These are phyloP conservation scores for Yponomeuta evonymella DNA, from an alignment of 2,888 invertebrate species.

Conservation along the genomic window DNA sequence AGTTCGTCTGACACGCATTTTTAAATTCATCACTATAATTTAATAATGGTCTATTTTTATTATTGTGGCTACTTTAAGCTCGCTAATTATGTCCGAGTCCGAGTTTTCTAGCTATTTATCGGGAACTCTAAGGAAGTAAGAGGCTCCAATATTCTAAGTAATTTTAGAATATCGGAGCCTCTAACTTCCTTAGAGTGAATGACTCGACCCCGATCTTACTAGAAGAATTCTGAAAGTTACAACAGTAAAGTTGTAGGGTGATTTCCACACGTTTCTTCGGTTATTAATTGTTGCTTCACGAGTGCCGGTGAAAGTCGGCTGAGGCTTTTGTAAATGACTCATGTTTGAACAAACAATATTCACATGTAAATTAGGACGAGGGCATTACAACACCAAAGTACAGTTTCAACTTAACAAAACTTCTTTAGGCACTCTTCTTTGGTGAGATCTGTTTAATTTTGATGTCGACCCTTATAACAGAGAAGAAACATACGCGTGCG, in stretches of 20 bases:
- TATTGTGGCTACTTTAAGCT: background rate
- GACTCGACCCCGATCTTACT: too few relatives aligned
- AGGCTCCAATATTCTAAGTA: too few relatives aligned
- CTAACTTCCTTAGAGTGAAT: too few relatives aligned
- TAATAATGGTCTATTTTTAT: background rate
- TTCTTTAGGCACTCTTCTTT: background rate
- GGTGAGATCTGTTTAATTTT: background rate
- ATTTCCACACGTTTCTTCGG: background rate
- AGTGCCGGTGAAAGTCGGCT: constrained; percentile 62
- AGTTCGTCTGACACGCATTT: constrained; percentile 34
- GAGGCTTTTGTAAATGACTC: constrained; percentile 59
- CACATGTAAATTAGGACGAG: constrained; percentile 61
- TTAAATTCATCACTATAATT: constrained; percentile 23
- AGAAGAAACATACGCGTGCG: too few relatives aligned
- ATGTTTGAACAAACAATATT: constrained; percentile 62
- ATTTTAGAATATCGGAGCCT: too few relatives aligned
- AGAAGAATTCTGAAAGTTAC: too few relatives aligned
- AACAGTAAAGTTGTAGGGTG: background rate
- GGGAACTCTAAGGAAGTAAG: too few relatives aligned
- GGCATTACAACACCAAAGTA: constrained; percentile 33
- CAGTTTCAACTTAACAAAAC: constrained; percentile 31
- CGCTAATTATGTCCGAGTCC: background rate
- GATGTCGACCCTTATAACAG: background rate
- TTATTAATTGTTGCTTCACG: constrained; percentile 53
- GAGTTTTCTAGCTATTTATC: too few relatives aligned